These are phyloP conservation scores for Phocides pigmalion DNA, from an alignment of 1,140 invertebrate species.

Conservation along the genomic window DNA sequence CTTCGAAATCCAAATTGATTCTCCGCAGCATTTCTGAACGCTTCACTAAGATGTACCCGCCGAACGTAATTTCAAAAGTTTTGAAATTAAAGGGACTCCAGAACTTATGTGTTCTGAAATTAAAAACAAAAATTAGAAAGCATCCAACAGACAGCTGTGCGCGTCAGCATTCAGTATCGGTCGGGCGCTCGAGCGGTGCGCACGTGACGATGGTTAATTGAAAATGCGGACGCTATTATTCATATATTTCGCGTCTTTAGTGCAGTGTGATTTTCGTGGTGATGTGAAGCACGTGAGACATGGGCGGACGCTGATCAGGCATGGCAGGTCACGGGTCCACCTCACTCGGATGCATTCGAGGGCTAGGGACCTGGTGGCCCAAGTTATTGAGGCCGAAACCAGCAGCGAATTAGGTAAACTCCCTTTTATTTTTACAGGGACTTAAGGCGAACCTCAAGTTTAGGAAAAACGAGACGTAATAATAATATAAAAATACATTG, in stretches of 20 bases:
- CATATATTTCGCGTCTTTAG: constrained; percentile 70
- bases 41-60: neutral
- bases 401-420: constrained; percentile 65
- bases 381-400: constrained; percentile 64
- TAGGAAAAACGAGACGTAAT: too few species aligned
- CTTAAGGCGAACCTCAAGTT: too few species aligned
- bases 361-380: constrained; percentile 57
- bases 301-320: constrained; percentile 62
- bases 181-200: constrained; percentile 47
- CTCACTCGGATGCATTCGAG: constrained; percentile 59
- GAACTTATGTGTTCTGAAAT: constrained; percentile 14
- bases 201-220: constrained; percentile 48
- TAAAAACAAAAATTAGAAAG: constrained; percentile 20
- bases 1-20: too few species aligned
- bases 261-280: constrained; percentile 64
- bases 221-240: constrained; percentile 63
- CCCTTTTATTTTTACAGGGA: neutral
- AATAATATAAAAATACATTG: too few species aligned
- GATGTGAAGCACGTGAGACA: constrained; percentile 67
- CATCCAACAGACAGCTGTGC: constrained; percentile 6
- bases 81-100: constrained; percentile 3
- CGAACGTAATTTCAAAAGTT: neutral
- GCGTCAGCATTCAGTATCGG: constrained; percentile 58
- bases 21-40: neutral
- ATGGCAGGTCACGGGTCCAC: constrained; percentile 66